Evolutionary conservation across 1,140 invertebrate species (phyloP).

Genomic region (Atta cephalotes): DNA sequence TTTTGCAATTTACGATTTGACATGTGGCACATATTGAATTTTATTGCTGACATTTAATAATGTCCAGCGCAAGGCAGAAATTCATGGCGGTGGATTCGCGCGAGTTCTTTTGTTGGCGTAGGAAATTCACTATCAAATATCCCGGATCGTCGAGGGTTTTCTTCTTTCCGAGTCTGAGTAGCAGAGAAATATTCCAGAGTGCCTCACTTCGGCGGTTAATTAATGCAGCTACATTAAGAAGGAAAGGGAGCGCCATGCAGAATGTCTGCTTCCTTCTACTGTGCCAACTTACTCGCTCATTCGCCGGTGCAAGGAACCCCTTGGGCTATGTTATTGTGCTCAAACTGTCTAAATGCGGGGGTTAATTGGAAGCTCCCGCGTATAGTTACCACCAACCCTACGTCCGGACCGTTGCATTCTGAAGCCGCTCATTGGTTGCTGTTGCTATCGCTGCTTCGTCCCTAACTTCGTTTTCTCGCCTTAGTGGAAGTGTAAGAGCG

Average conservation of each 20-base stretch:
- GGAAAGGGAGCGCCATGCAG: constrained; percentile 37
- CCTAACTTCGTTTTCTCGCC: constrained; percentile 65
- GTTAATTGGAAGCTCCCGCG: constrained; percentile 78
- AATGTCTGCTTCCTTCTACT: not conserved
- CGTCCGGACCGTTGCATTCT: constrained; percentile 54
- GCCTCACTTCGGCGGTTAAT: constrained; percentile 75
- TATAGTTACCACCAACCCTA: constrained; percentile 71
- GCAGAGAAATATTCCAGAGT: constrained; percentile 70
- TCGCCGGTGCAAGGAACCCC: constrained; percentile 55
- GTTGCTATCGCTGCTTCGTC: constrained; percentile 46
- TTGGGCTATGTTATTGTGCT: constrained; percentile 73
- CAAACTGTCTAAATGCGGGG: constrained; percentile 71
- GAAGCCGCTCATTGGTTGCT: constrained; percentile 58
- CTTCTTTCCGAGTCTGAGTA: constrained; percentile 33
- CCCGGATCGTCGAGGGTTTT: constrained; percentile 57
- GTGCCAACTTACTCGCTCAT: constrained; percentile 35
- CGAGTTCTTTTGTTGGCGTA: not conserved
- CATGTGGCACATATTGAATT: not conserved
- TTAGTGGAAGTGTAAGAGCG: constrained; percentile 15
- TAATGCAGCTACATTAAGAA: constrained; percentile 78
- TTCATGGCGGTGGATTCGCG: not conserved
- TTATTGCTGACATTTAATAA: not conserved
- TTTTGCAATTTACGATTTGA: not conserved
- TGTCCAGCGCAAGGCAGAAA: not conserved
- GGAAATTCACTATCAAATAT: constrained; percentile 49